A percentile compares a stretch with the other conserved stretches of the same genome.
Evolutionary conservation across 2,888 invertebrate species (phyloP).

Genomic region (Hirtodrosophila duncani): DNA sequence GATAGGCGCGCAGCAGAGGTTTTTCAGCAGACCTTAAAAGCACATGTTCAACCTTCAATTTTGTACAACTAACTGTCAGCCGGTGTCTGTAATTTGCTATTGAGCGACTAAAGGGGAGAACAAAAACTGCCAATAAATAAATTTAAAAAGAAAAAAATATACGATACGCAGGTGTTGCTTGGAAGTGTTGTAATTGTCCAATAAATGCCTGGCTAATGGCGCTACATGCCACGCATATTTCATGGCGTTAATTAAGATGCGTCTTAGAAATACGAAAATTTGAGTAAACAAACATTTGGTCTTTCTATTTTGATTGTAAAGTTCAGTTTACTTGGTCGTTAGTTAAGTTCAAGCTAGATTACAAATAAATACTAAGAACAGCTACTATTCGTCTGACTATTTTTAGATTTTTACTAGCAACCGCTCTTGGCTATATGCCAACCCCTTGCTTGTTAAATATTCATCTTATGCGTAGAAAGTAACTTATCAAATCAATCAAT

Average conservation of each 20-base stretch:
- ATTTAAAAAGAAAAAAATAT: slow-evolving; percentile 6
- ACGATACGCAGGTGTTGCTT: slow-evolving; percentile 29
- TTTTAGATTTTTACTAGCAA: too few species aligned
- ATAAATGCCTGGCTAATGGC: slow-evolving; percentile 36
- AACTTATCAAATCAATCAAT: slow-evolving; percentile 16
- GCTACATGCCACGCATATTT: slow-evolving; percentile 40
- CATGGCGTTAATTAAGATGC: slow-evolving; percentile 3
- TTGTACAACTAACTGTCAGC: slow-evolving; percentile 45
- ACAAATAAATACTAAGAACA: not conserved
- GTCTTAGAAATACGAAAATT: slow-evolving; percentile 8
- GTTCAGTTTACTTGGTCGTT: slow-evolving; percentile 18
- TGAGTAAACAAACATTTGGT: too few species aligned
- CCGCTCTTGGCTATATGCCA: too few species aligned
- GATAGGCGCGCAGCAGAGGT: slow-evolving; percentile 4
- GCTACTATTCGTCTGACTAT: too few species aligned
- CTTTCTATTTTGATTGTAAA: slow-evolving; percentile 29
- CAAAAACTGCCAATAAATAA: slow-evolving; percentile 22
- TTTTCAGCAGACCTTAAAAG: slow-evolving; percentile 24
- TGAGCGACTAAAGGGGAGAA: slow-evolving; percentile 18
- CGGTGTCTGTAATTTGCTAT: slow-evolving; percentile 27
- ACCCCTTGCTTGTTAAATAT: slow-evolving; percentile 13
- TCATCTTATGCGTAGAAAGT: too few species aligned
- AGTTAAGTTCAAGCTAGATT: not conserved
- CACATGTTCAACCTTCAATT: too few species aligned
- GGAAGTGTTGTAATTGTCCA: slow-evolving; percentile 45